These are phyloP conservation scores for Agelas oroides DNA, from an alignment of 37 sponge, comb jelly and placozoan species.

Conservation along the genomic window DNA sequence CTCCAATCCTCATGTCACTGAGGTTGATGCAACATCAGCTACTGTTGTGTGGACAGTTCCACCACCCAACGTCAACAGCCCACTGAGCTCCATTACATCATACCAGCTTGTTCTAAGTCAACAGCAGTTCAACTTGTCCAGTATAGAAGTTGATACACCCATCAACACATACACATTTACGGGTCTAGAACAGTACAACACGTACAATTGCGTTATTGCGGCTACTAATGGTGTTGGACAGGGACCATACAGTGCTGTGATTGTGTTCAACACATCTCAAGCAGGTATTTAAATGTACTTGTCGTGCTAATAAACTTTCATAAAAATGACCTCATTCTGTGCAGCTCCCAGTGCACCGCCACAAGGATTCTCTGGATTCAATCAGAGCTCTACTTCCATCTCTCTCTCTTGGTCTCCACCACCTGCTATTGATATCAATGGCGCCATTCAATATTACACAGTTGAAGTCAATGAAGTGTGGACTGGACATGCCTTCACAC, in stretches of 20 bases:
- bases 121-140: too few species aligned
- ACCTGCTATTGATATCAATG: constrained; percentile 12
- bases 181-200: background rate
- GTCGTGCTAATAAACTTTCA: too few species aligned
- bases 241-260: background rate
- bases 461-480: background rate
- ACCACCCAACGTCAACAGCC: background rate
- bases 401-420: constrained; percentile 22
- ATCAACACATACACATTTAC: too few species aligned
- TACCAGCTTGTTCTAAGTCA: background rate
- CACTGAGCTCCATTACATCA: background rate
- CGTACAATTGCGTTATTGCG: background rate
- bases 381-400: background rate
- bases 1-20: background rate
- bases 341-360: constrained; percentile 26
- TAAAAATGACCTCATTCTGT: too few species aligned
- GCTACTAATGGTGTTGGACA: background rate
- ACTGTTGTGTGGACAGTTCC: background rate
- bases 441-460: background rate
- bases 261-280: background rate
- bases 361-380: background rate
- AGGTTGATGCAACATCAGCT: background rate
- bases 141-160: too few species aligned
- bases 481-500: background rate
- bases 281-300: too few species aligned